A percentile compares a stretch with the other conserved stretches of the same genome.
Evolutionary conservation across 37 sponge, comb jelly and placozoan genomes (phyloP).

Genomic region (Mnemiopsis leidyi): DNA sequence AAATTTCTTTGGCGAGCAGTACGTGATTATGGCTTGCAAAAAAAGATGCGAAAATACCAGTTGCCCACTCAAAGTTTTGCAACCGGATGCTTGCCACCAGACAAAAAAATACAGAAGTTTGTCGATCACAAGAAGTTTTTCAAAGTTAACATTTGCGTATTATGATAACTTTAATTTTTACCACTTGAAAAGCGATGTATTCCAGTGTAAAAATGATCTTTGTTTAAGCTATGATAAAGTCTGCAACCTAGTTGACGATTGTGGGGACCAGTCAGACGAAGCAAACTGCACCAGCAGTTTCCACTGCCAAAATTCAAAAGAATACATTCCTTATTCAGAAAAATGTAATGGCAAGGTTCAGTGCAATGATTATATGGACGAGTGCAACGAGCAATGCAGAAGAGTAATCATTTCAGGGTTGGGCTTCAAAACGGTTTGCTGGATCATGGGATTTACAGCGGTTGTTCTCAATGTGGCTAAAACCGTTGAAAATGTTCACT

Average conservation of each 20-base stretch:
- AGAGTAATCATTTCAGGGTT: conserved; percentile 4
- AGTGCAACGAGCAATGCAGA: not conserved
- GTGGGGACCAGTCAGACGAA: not conserved
- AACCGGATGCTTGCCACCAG: not conserved
- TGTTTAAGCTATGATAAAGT: not conserved
- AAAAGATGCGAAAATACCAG: not conserved
- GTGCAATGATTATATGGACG: not conserved
- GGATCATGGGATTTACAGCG: not conserved
- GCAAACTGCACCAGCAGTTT: not conserved
- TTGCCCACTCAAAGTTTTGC: not conserved
- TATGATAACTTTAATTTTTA: no score
- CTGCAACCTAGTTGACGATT: conserved; percentile 2
- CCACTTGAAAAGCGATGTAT: not conserved
- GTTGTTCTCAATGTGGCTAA: not conserved
- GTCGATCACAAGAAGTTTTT: not conserved
- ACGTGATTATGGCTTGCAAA: not conserved
- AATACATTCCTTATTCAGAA: not conserved
- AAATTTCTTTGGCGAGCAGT: not conserved
- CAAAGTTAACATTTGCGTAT: not conserved
- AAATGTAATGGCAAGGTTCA: not conserved
- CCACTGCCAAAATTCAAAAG: not conserved
- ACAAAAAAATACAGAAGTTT: not conserved
- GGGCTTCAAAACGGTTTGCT: not conserved
- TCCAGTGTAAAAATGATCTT: not conserved
- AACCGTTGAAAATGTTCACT: not conserved